These are phyloP conservation scores for Prorops nasuta DNA, from an alignment of 1,140 invertebrate genomes.

Conservation along the genomic window DNA sequence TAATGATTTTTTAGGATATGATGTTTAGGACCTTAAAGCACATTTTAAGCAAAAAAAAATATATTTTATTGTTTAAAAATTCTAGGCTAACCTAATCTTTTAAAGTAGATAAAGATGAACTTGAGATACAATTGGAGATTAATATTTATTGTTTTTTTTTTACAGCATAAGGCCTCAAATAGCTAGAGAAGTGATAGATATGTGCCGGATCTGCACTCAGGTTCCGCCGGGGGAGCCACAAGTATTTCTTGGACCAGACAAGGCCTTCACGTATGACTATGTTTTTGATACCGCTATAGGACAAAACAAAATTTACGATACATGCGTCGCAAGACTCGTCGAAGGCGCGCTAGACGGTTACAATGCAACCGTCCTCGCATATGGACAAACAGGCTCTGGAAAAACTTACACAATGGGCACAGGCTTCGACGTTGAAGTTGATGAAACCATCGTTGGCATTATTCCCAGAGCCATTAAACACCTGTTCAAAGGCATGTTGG, in stretches of 20 bases:
- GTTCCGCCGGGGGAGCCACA: conserved; percentile 87
- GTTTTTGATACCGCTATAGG: conserved; percentile 81
- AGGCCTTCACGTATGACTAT: conserved; percentile 96
- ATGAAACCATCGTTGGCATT: conserved; percentile 70
- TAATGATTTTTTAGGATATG: too few relatives aligned
- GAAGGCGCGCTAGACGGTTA: conserved; percentile 87
- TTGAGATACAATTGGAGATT: too few relatives aligned
- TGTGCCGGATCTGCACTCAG: conserved; percentile 89
- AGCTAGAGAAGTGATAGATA: conserved; percentile 88
- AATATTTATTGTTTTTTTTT: too few relatives aligned
- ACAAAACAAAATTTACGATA: conserved; percentile 84
- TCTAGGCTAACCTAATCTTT: too few relatives aligned
- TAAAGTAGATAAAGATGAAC: too few relatives aligned
- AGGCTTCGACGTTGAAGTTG: conserved; percentile 84
- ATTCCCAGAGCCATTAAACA: conserved; percentile 91
- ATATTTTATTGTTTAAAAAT: too few relatives aligned
- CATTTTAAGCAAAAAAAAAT: too few relatives aligned
- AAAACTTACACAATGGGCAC: conserved; percentile 99
- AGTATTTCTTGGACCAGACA: conserved; percentile 89
- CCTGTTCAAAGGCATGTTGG: conserved; percentile 80
- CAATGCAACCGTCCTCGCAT: conserved; percentile 94
- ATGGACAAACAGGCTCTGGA: conserved; percentile 95
- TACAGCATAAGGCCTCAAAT: conserved; percentile 92
- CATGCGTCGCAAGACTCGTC: conserved; percentile 81
- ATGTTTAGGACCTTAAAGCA: too few relatives aligned